Evolutionary conservation across 1,140 invertebrate genomes (phyloP).

Genomic region (Hypsibius dujardini): DNA sequence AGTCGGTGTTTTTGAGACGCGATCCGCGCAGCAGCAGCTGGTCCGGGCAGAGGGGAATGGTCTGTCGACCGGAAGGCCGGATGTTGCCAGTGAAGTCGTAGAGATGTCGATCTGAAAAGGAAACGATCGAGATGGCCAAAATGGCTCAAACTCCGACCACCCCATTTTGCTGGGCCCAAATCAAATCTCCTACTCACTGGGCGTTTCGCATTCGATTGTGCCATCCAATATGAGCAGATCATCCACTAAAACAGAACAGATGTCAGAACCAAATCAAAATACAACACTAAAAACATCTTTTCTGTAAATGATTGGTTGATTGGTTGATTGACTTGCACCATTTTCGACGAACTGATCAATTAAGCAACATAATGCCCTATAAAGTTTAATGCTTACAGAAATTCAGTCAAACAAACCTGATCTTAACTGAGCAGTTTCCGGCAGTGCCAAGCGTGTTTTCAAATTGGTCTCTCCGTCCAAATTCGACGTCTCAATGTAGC

Average conservation of each 20-base stretch:
- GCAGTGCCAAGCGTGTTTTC: conserved; percentile 69
- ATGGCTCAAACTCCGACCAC: background rate
- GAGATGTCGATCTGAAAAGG: conserved; percentile 58
- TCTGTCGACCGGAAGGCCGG: conserved; percentile 51
- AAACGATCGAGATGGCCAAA: background rate
- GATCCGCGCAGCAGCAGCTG: conserved; percentile 83
- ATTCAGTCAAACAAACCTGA: conserved; percentile 21
- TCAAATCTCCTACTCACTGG: conserved; percentile 29
- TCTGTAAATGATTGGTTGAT: background rate
- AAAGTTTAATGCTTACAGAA: background rate
- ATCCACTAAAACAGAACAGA: conserved; percentile 39
- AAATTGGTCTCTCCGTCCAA: conserved; percentile 97
- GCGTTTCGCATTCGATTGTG: conserved; percentile 78
- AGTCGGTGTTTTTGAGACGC: conserved; percentile 83
- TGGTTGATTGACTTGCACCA: background rate
- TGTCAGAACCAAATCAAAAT: background rate
- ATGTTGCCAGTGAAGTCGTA: conserved; percentile 92
- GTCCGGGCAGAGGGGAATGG: conserved; percentile 65
- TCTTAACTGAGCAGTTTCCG: conserved; percentile 52
- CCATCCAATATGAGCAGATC: conserved; percentile 54
- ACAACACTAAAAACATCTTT: background rate
- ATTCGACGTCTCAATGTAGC: conserved; percentile 99
- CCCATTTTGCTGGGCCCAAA: background rate
- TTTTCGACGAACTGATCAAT: background rate
- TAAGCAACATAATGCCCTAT: background rate